phyloP scores from a whole-genome alignment of 2,113 vertebrate species.

The Bos javanicus region DNA sequence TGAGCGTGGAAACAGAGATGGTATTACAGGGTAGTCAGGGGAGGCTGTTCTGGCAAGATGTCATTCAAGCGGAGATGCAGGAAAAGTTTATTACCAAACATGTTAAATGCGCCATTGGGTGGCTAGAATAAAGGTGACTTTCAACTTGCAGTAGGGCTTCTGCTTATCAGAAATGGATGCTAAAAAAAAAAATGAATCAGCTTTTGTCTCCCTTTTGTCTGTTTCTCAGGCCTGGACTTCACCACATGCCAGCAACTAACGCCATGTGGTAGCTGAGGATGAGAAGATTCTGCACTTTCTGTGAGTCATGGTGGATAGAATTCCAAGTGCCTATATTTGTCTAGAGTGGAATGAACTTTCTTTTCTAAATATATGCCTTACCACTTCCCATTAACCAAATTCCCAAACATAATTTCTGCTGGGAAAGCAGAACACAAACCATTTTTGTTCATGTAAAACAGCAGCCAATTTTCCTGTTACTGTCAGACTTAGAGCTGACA shows the following conservation, averaged over 20 bases:
- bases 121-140: background rate
- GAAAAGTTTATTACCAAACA: background rate
- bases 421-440: slow-evolving; percentile 45
- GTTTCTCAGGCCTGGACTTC: background rate
- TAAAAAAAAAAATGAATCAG: background rate
- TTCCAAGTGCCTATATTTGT: slow-evolving; percentile 65
- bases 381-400: slow-evolving; percentile 65
- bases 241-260: background rate
- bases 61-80: background rate
- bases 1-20: background rate
- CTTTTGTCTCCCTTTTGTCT: background rate
- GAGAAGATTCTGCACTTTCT: background rate
- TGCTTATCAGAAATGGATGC: background rate
- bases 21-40: rapidly evolving
- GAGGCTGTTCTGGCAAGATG: background rate
- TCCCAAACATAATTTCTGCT: slow-evolving; percentile 65
- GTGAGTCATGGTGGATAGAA: slow-evolving; percentile 51
- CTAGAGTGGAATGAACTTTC: slow-evolving; percentile 28
- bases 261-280: background rate
- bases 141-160: background rate
- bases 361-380: slow-evolving; percentile 64
- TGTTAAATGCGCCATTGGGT: background rate
- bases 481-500: background rate
- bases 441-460: background rate
- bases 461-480: background rate